phyloP scores from a whole-genome alignment of 23 tunicate species.

The Trididemnum nubilum region DNA sequence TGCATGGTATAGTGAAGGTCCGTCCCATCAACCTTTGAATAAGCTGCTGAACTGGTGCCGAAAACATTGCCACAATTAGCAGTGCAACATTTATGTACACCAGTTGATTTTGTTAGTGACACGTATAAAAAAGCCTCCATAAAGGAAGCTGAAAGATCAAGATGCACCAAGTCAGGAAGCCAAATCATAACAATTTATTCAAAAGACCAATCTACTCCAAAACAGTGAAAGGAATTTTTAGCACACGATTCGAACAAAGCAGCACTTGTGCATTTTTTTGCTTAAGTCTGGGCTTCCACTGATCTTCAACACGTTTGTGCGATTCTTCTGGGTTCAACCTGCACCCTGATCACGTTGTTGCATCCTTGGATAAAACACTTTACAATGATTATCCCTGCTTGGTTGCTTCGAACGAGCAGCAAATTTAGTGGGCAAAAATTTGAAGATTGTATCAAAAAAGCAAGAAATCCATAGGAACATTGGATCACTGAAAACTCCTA shows the following conservation, averaged over 20 bases:
- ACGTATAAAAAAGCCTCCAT: neutral
- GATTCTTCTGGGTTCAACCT: too few relatives aligned
- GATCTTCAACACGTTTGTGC: too few relatives aligned
- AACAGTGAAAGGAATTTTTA: neutral
- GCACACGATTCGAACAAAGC: neutral
- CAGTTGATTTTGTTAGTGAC: neutral
- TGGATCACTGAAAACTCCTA: too few relatives aligned
- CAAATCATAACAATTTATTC: neutral
- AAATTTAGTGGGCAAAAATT: too few relatives aligned
- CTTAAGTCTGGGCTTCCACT: neutral
- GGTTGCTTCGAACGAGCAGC: too few relatives aligned
- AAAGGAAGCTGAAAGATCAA: neutral
- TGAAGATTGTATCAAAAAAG: too few relatives aligned
- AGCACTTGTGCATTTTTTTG: neutral
- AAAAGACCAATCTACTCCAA: neutral
- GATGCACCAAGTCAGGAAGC: conserved; percentile 1
- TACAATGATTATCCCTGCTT: too few relatives aligned
- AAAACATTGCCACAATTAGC: neutral
- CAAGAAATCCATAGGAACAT: too few relatives aligned
- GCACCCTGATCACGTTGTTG: too few relatives aligned
- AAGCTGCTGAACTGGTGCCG: neutral
- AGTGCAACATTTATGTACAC: neutral
- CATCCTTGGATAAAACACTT: too few relatives aligned
- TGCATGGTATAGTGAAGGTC: neutral
- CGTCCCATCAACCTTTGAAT: neutral